Evolutionary conservation across 2,797 vertebrate genomes (phyloP).

Genomic region (Hyperoplus immaculatus): DNA sequence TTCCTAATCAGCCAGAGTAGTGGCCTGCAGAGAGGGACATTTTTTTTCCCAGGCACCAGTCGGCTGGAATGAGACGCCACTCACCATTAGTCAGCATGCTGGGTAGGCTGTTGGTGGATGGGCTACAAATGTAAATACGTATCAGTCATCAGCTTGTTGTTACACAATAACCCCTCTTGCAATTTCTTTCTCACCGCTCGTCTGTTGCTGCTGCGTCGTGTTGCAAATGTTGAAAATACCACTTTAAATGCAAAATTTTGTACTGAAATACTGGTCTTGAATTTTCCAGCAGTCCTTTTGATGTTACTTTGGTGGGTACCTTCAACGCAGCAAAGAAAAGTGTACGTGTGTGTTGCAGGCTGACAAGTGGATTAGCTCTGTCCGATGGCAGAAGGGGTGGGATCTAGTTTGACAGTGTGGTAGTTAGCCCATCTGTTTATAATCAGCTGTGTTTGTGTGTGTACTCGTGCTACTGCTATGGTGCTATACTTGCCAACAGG

Average conservation of each 20-base stretch:
- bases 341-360: slow-evolving; percentile 46
- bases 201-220: slow-evolving; percentile 14
- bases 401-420: slow-evolving; percentile 82
- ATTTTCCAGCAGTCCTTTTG: slow-evolving; percentile 33
- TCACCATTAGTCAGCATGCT: slow-evolving; percentile 61
- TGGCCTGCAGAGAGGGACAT: slow-evolving; percentile 48
- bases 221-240: slow-evolving; percentile 15
- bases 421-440: slow-evolving; percentile 87
- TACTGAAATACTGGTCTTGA: slow-evolving; percentile 5
- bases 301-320: slow-evolving; percentile 36
- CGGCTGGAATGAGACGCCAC: slow-evolving; percentile 69
- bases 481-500: slow-evolving; percentile 78
- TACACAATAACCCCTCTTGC: slow-evolving; percentile 29
- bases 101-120: slow-evolving; percentile 35
- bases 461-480: slow-evolving; percentile 43
- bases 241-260: slow-evolving; percentile 9
- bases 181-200: slow-evolving; percentile 21
- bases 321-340: slow-evolving; percentile 40
- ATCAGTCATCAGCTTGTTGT: slow-evolving; percentile 42
- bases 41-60: slow-evolving; percentile 51
- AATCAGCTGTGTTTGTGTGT: slow-evolving; percentile 75
- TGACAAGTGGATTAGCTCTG: slow-evolving; percentile 70
- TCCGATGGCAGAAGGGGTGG: slow-evolving; percentile 81
- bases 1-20: slow-evolving; percentile 62
- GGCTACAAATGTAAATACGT: slow-evolving; percentile 58